Percentiles rank a stretch among this genome's conserved stretches.
phyloP scores from a whole-genome alignment of 2,113 vertebrate species.

The Scolopax mira region DNA sequence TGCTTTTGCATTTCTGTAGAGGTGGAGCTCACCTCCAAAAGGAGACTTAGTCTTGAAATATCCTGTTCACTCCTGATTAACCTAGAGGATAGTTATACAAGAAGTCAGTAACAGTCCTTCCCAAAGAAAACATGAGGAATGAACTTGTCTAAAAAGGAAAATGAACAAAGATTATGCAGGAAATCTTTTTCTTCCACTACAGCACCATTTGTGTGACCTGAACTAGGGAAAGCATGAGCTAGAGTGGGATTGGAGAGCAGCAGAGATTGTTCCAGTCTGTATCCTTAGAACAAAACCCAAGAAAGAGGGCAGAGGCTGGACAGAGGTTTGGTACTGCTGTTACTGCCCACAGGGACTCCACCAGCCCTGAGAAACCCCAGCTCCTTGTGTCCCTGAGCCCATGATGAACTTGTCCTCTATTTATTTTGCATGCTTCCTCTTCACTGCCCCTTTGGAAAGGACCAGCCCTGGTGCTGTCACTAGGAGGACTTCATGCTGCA shows the following conservation, averaged over 20 bases:
- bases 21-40: neutral
- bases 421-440: neutral
- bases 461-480: neutral
- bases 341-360: neutral
- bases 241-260: neutral
- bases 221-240: neutral
- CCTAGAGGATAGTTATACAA: neutral
- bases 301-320: neutral
- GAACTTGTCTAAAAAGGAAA: neutral
- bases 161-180: neutral
- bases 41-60: neutral
- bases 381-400: neutral
- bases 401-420: neutral
- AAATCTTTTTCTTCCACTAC: neutral
- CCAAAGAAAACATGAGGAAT: neutral
- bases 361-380: neutral
- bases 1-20: neutral
- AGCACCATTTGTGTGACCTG: neutral
- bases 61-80: neutral
- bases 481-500: neutral
- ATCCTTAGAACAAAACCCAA: neutral
- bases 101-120: neutral
- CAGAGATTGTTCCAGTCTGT: neutral
- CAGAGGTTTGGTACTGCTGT: neutral
- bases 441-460: neutral